These are phyloP conservation scores for Drosophila atroscutellata DNA, from an alignment of 2,888 invertebrate genomes.

Conservation along the genomic window DNA sequence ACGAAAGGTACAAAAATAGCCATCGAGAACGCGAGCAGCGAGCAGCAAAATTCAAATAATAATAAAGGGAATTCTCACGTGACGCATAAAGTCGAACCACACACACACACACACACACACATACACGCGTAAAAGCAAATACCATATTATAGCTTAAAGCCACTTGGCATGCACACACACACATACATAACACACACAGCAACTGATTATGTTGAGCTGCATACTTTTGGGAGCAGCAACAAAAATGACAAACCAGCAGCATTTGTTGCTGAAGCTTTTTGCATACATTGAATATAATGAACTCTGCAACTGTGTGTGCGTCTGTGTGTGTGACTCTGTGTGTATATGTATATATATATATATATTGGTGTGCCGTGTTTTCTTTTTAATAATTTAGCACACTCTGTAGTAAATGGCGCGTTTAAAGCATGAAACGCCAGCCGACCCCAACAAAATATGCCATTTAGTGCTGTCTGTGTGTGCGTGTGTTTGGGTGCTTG, in stretches of 20 bases:
- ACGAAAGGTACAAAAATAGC: constrained; percentile 38
- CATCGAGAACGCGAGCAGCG: constrained; percentile 11
- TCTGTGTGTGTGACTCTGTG: constrained; percentile 17
- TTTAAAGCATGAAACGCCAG: constrained; percentile 74
- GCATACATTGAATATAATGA: constrained; percentile 73
- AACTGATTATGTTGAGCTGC: constrained; percentile 70
- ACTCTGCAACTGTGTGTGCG: constrained; percentile 36
- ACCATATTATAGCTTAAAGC: constrained; percentile 20
- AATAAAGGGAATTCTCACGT: constrained; percentile 79
- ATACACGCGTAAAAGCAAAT: constrained; percentile 13
- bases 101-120: constrained; percentile 2
- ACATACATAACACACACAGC: constrained; percentile 20
- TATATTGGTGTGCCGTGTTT: constrained; percentile 54
- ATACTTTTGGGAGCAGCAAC: constrained; percentile 63
- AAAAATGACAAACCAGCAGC: constrained; percentile 47
- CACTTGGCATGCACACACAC: constrained; percentile 21
- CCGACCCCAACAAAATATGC: constrained; percentile 64
- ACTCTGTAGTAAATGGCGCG: constrained; percentile 70
- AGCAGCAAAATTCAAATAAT: constrained; percentile 66
- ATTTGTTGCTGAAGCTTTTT: constrained; percentile 66
- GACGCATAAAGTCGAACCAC: constrained; percentile 69
- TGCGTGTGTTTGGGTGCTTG: constrained; percentile 31
- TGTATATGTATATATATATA: constrained; percentile 20
- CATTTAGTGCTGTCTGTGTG: constrained; percentile 64
- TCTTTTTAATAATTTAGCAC: constrained; percentile 74